A percentile compares a stretch with the other conserved stretches of the same genome.
Conservation (phyloP, 2,888 invertebrate genomes). For the Drosophila flavopinicola region DNA sequence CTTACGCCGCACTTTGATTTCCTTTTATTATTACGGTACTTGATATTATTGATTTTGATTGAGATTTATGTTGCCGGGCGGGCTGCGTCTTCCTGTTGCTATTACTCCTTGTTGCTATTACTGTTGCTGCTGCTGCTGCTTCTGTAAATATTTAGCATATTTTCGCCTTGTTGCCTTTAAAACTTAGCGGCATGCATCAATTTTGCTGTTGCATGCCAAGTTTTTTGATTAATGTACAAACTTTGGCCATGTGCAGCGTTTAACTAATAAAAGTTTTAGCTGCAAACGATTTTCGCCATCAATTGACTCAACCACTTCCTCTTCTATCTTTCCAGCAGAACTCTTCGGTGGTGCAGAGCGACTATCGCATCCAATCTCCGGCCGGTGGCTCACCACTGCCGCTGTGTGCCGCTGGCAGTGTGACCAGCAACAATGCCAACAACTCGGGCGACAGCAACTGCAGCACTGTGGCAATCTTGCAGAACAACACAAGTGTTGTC, state of each 20-base stretch:
- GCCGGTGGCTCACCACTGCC: conserved; percentile 88
- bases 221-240: conserved; percentile 72
- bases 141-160: conserved; percentile 65
- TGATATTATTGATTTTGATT: conserved; percentile 82
- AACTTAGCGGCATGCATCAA: conserved; percentile 61
- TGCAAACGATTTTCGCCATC: conserved; percentile 38
- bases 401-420: conserved; percentile 85
- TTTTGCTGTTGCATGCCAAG: conserved; percentile 47
- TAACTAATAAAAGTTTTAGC: conserved; percentile 48
- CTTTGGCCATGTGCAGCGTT: conserved; percentile 49
- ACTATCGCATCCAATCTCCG: conserved; percentile 87
- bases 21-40: conserved; percentile 76
- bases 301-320: conserved; percentile 28
- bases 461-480: conserved; percentile 85
- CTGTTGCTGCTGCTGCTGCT: conserved; percentile 8
- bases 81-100: conserved; percentile 34
- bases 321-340: conserved; percentile 86
- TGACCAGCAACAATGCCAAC: conserved; percentile 77
- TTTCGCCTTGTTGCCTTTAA: conserved; percentile 43
- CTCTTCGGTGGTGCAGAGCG: conserved; percentile 92
- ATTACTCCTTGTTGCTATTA: conserved; percentile 24
- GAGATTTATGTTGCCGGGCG: conserved; percentile 70
- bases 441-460: conserved; percentile 77
- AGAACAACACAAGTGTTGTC: conserved; percentile 83
- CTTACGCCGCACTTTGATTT: conserved; percentile 55